Percentiles rank a stretch among this genome's conserved stretches.
These are phyloP conservation scores for Eriosoma lanigerum DNA, from an alignment of 1,140 invertebrate species.

Conservation along the genomic window DNA sequence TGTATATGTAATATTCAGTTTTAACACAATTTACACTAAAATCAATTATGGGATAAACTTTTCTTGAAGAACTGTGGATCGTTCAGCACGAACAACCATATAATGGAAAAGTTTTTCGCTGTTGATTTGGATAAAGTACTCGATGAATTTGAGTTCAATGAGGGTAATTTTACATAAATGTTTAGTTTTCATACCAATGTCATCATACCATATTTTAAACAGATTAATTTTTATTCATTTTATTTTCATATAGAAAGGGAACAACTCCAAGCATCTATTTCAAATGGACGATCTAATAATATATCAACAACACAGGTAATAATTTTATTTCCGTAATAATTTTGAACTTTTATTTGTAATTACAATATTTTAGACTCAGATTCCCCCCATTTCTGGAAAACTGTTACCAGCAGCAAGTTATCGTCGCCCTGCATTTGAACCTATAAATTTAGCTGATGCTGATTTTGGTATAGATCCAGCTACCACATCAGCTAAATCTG, in stretches of 20 bases:
- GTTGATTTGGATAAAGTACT: constrained; percentile 85
- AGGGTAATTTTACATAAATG: constrained; percentile 61
- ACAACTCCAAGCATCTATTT: constrained; percentile 20
- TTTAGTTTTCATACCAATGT: neutral
- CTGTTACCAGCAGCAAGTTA: constrained; percentile 54
- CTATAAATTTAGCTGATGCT: constrained; percentile 57
- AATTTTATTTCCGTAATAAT: constrained; percentile 1
- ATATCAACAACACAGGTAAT: constrained; percentile 21
- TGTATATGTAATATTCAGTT: neutral
- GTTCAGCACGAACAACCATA: constrained; percentile 2
- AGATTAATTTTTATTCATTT: neutral
- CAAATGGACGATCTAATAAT: constrained; percentile 36
- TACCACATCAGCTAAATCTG: constrained; percentile 38
- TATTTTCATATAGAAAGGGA: constrained; percentile 14
- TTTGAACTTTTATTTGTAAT: neutral
- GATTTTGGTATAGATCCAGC: constrained; percentile 56
- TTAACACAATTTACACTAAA: neutral
- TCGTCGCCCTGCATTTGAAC: constrained; percentile 56
- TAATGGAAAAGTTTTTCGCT: constrained; percentile 72
- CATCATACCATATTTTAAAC: neutral
- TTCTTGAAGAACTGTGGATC: neutral
- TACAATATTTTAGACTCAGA: constrained; percentile 37
- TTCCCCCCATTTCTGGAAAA: constrained; percentile 21
- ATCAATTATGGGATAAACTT: constrained; percentile 32
- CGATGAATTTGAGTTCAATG: constrained; percentile 81